A percentile compares a stretch with the other conserved stretches of the same genome.
Conservation (phyloP, 37 sponge, comb jelly and placozoan species). For the Beroe ovata region DNA sequence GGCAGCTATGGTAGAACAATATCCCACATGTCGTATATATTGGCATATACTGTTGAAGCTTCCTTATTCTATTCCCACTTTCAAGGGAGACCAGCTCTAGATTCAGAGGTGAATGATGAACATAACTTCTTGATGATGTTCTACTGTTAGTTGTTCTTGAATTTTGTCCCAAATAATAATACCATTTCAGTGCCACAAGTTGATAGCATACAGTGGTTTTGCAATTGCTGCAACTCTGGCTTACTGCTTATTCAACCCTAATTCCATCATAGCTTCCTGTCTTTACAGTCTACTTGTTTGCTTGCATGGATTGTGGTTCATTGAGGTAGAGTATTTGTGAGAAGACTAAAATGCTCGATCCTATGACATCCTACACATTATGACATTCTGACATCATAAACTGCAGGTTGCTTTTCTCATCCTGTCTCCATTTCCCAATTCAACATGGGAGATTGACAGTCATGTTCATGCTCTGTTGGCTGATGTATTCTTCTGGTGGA, state of each 20-base stretch:
- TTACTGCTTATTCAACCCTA: not conserved
- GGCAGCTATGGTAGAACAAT: not conserved
- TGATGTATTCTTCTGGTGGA: slow-evolving; percentile 39
- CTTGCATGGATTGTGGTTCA: slow-evolving; percentile 31
- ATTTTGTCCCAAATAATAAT: too few relatives aligned
- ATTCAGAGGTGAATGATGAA: not conserved
- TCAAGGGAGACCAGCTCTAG: not conserved
- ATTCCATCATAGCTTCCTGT: not conserved
- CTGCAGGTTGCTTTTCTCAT: slow-evolving; percentile 5
- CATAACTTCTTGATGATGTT: not conserved
- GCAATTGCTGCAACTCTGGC: slow-evolving; percentile 1
- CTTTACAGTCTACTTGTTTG: not conserved
- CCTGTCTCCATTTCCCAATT: not conserved
- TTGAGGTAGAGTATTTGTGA: not conserved
- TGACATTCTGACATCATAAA: too few relatives aligned
- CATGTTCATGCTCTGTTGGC: slow-evolving; percentile 34
- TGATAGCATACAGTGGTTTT: slow-evolving; percentile 27
- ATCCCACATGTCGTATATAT: slow-evolving; percentile 20
- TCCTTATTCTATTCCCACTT: not conserved
- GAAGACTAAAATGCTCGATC: not conserved
- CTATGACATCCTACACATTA: too few relatives aligned
- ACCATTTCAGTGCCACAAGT: slow-evolving; percentile 17
- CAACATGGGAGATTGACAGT: not conserved
- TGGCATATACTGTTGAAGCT: not conserved
- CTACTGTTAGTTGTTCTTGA: not conserved